phyloP scores from a whole-genome alignment of 1,140 invertebrate species.

The Caenorhabditis briggsae region DNA sequence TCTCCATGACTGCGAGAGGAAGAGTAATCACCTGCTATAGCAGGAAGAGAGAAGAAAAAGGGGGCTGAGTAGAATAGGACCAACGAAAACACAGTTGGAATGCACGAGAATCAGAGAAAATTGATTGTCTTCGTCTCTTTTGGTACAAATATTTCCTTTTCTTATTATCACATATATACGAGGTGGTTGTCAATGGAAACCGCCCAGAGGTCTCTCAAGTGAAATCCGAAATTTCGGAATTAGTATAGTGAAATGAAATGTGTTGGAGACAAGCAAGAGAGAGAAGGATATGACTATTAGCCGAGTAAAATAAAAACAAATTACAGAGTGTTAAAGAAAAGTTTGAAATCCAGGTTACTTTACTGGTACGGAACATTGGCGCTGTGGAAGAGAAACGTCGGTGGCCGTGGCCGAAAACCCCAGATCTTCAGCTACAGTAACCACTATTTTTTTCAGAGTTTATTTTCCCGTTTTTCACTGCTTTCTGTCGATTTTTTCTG shows the following conservation, averaged over 20 bases:
- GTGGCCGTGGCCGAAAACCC: no score
- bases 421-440: no score
- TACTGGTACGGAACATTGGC: no score
- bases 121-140: conserved; percentile 11
- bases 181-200: conserved; percentile 16
- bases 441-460: no score
- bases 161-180: neutral
- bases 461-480: no score
- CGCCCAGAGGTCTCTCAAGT: neutral
- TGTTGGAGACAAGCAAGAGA: neutral
- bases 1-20: conserved; percentile 38
- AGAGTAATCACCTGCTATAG: conserved; percentile 54
- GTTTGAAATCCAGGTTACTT: no score
- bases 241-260: neutral
- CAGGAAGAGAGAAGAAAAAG: conserved; percentile 10
- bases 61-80: neutral
- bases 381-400: no score
- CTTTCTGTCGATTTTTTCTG: no score
- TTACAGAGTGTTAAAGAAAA: no score
- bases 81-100: neutral
- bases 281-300: neutral
- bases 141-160: neutral
- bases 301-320: no score
- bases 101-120: neutral
- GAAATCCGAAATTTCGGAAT: neutral